Evolutionary conservation across 2,888 invertebrate species (phyloP), one percentile per base, ranked within the genome.

Genomic region (Sarcophaga rosellei): DNA sequence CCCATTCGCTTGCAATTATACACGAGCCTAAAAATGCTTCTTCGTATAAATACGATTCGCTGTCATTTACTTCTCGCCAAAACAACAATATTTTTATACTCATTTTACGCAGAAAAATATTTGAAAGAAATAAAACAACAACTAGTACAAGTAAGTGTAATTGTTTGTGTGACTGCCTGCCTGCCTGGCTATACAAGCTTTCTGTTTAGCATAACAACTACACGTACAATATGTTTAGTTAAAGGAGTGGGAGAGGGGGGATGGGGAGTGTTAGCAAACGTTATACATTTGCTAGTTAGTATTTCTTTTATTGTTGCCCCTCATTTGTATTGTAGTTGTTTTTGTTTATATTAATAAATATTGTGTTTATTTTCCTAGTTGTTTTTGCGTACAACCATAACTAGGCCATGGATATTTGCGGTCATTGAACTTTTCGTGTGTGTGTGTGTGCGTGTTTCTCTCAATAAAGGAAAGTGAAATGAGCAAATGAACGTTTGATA

Each of bases 361-460:
- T 59, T 53, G 21, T 57, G 63, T 15, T 21, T 63, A 0, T 62
- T 35, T 35, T 35, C 8, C 35, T 35, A 35, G 35, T 35, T 88
- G 88, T 88, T 89, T 89, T 81, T 72, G 69, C 63, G 62, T 86
- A 89, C 89, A 91, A 53, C 53, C 17, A 53, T 53, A 92, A 92
- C 89, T 93, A 92, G 93, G 93, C 92, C 93, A 93, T 90, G 93
- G 92, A 92, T 92, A 90, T 89, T 89, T 89, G 86, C 92, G 93
- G 92, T 92, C 93, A 91, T 92, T 93, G 93, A 92, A 92, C 93
- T 92, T 90, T 89, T 47, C 15, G 12, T 20, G 62, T 63, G 45
- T 68, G 62, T 63, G 45, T 68, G 35, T 45, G 45, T 65, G 23
- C 53, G 47, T 68, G 68, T 45, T 72, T 25, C 25, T 25, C 65